Evolutionary conservation across 2,888 invertebrate species (phyloP), one percentile per base, ranked within the genome.

Genomic region (Eulithis prunata): DNA sequence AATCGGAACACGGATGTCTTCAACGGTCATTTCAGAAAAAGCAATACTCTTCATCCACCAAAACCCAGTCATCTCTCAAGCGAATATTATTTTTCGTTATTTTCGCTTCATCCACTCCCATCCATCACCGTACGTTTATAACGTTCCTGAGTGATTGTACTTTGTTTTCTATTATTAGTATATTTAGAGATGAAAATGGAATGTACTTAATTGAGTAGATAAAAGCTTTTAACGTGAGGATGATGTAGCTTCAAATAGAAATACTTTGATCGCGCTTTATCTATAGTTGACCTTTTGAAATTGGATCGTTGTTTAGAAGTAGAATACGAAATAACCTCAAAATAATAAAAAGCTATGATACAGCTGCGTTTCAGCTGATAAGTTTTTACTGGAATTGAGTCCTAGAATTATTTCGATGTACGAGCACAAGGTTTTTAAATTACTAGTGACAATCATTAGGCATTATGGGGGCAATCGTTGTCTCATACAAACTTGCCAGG

Each of bases 91-190:
- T 49, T 21, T 55, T 43, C 56, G 45, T 65, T 51, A 21, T 53
- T 57, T 57, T 46, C 38, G 28, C 56, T 60, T 55, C 47, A 62
- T 55, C 47, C 55, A 47, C n/a, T 57, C 51, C n/a, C 57, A 66
- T 66, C 61, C 61, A 66, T 66, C 65, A 62, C 49, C 46, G 13
- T 49, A 28, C 49, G 21, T 12, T 47, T 38, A 14, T 32, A 32
- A 32, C 41, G 46, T 47, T 14, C 7, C 47, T 66, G 57, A 65
- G 53, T 47, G 65, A 57, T 61, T 57, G 65, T 57, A 38, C 53
- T 46, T 61, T 57, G 65, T 57, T 28, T 47, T 46, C 52, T 53
- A 61, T 61, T 60, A 60, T 61, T 57, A 57, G 47, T 53, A 53
- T 21, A 53, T 21, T 21, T 10, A 49, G 49, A 49, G 10, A 53